Evolutionary conservation across 2,797 vertebrate species (phyloP).

Genomic region (Syndactyla subalaris): DNA sequence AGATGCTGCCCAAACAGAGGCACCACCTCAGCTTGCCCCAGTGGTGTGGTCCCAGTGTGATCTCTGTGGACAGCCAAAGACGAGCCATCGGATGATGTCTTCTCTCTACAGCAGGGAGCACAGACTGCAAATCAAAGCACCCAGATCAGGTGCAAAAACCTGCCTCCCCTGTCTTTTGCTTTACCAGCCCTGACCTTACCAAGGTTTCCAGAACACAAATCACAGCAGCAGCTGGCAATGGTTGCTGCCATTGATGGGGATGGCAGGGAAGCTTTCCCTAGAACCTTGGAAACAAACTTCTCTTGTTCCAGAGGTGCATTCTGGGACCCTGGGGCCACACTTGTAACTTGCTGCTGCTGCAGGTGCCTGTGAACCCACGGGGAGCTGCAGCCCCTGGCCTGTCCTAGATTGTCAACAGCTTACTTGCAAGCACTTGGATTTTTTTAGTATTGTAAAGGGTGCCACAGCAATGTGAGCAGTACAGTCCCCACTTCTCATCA

Average conservation of each 20-base stretch:
- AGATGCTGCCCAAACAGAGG: neutral
- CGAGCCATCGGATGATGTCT: rapidly evolving
- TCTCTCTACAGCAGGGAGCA: neutral
- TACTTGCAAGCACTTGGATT: neutral
- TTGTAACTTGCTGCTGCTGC: neutral
- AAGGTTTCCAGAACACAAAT: neutral
- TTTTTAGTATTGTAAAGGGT: neutral
- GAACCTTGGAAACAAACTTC: neutral
- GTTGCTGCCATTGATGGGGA: neutral
- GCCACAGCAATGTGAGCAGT: neutral
- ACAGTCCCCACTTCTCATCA: neutral
- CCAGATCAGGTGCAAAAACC: neutral
- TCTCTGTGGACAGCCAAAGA: neutral
- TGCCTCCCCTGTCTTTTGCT: neutral
- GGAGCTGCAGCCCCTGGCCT: neutral
- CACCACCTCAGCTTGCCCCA: neutral
- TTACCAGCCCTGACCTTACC: neutral
- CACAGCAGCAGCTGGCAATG: neutral
- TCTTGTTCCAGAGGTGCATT: neutral
- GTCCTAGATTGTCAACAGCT: neutral
- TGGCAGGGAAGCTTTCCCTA: neutral
- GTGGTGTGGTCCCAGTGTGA: neutral
- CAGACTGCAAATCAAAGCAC: neutral
- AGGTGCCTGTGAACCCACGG: neutral
- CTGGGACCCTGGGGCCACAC: neutral